Evolutionary conservation across 1,140 invertebrate species (phyloP).

Genomic region (Delia radicum): DNA sequence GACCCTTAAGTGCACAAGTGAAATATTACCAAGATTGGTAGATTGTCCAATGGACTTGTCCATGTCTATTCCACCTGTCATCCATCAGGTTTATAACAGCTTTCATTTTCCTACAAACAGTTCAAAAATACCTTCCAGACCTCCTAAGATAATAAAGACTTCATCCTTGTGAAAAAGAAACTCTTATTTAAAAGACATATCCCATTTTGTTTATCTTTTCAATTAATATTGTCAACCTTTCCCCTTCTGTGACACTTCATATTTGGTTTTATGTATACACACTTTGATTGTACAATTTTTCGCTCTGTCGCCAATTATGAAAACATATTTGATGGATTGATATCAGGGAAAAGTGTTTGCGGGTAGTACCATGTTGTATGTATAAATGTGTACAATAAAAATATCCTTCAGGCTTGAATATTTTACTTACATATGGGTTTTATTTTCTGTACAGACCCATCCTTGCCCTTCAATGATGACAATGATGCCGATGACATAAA

Average conservation of each 20-base stretch:
- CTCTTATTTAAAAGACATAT: too few species aligned
- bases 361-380: background rate
- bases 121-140: too few species aligned
- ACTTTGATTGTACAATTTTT: conserved; percentile 11
- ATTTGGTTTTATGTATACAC: background rate
- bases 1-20: too few species aligned
- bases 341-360: background rate
- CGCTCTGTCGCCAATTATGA: conserved; percentile 17
- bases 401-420: background rate
- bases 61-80: too few species aligned
- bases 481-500: too few species aligned
- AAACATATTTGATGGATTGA: background rate
- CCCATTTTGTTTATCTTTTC: background rate
- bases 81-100: too few species aligned
- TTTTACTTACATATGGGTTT: background rate
- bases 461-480: too few species aligned
- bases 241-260: background rate
- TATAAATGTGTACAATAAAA: conserved; percentile 1
- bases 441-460: background rate
- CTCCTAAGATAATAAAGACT: too few species aligned
- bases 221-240: background rate
- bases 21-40: too few species aligned
- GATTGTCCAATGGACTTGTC: too few species aligned
- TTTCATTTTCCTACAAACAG: too few species aligned
- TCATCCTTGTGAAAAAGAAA: too few species aligned